These are phyloP conservation scores for Aphelinus atriplicis DNA, from an alignment of 1,140 invertebrate genomes.

Conservation along the genomic window DNA sequence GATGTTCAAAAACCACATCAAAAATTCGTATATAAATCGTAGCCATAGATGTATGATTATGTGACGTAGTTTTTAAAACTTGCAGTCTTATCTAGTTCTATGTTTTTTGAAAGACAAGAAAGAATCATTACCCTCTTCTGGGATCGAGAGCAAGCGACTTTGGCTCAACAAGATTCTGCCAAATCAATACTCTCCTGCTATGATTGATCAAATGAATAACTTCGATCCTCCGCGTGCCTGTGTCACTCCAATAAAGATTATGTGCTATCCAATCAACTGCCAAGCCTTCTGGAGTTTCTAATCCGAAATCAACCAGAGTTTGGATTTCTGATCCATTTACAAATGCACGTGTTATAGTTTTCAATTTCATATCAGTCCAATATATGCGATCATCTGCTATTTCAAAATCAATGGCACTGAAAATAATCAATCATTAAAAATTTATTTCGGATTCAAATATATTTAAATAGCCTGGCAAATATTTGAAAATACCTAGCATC, in stretches of 20 bases:
- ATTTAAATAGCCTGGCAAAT: too few relatives aligned
- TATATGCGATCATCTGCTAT: slow-evolving; percentile 81
- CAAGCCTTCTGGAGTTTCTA: slow-evolving; percentile 81
- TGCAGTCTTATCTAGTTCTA: too few relatives aligned
- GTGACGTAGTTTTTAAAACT: too few relatives aligned
- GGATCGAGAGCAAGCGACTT: slow-evolving; percentile 89
- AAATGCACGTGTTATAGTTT: slow-evolving; percentile 83
- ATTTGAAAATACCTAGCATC: slow-evolving; percentile 74
- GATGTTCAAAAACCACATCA: too few relatives aligned
- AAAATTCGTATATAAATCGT: too few relatives aligned
- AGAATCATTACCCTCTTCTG: slow-evolving; percentile 73
- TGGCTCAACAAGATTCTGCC: slow-evolving; percentile 84
- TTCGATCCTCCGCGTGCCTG: slow-evolving; percentile 86
- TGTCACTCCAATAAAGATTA: slow-evolving; percentile 98
- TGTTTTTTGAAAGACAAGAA: too few relatives aligned
- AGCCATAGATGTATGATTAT: too few relatives aligned
- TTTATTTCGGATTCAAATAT: too few relatives aligned
- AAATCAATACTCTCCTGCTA: slow-evolving; percentile 84
- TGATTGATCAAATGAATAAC: slow-evolving; percentile 87
- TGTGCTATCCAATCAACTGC: slow-evolving; percentile 94
- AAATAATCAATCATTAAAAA: neutral
- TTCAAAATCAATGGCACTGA: slow-evolving; percentile 80
- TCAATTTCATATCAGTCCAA: slow-evolving; percentile 84
- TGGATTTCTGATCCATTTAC: slow-evolving; percentile 86
- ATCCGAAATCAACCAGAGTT: slow-evolving; percentile 82